A percentile compares a stretch with the other conserved stretches of the same genome.
Evolutionary conservation across 2,797 vertebrate species (phyloP).

Genomic region (Sus cebifrons): DNA sequence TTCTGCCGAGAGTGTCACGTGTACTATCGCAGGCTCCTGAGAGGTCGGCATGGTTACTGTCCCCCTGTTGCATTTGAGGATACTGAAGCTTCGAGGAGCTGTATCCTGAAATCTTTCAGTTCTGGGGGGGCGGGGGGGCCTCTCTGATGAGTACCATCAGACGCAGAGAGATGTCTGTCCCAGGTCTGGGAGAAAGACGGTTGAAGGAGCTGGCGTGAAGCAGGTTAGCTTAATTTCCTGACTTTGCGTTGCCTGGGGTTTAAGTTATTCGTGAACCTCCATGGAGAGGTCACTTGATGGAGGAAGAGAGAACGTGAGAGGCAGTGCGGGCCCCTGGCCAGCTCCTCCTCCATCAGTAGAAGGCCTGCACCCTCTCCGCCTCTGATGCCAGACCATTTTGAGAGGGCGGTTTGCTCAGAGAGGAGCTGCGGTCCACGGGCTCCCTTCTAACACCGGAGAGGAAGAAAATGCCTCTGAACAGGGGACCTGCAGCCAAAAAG

Average conservation of each 20-base stretch:
- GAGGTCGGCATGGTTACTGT: not conserved
- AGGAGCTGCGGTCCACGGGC: not conserved
- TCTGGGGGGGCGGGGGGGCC: not conserved
- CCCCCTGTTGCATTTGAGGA: not conserved
- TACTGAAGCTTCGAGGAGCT: conserved; percentile 16
- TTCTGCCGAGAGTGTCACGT: not conserved
- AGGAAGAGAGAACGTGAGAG: not conserved
- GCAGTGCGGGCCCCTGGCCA: not conserved
- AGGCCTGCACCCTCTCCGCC: not conserved
- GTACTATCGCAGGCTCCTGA: not conserved
- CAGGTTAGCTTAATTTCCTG: conserved; percentile 22
- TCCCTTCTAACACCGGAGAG: conserved; percentile 1
- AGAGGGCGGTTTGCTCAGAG: not conserved
- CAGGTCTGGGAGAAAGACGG: not conserved
- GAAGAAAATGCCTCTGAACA: not conserved
- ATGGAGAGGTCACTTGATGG: not conserved
- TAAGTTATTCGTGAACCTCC: not conserved
- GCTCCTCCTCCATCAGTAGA: not conserved
- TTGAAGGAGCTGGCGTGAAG: not conserved
- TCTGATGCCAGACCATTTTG: not conserved
- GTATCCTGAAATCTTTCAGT: not conserved
- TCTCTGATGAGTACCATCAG: not conserved
- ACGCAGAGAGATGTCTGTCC: not conserved
- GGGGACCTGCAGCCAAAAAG: not conserved
- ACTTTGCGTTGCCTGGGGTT: not conserved